These are phyloP conservation scores for Amiota minor DNA, from an alignment of 2,888 invertebrate species.

Conservation along the genomic window DNA sequence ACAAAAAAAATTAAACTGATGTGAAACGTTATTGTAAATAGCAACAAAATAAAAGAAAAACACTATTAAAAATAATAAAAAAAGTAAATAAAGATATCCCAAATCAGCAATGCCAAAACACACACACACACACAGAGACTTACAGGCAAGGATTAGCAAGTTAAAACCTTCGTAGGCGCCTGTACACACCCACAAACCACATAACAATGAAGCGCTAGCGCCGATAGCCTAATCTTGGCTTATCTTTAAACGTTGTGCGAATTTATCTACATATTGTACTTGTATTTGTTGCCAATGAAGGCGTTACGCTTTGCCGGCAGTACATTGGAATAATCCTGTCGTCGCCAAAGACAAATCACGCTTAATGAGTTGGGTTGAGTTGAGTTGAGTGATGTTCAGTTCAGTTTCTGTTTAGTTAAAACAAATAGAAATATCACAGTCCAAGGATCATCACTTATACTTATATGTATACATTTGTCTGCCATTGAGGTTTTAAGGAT, in stretches of 20 bases:
- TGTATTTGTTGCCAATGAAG: constrained; percentile 32
- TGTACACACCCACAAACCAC: constrained; percentile 31
- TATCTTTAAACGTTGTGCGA: neutral
- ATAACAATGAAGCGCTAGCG: constrained; percentile 1
- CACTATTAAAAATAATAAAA: constrained; percentile 27
- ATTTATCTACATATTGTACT: neutral
- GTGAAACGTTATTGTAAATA: constrained; percentile 9
- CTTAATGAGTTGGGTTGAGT: constrained; percentile 33
- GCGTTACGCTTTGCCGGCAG: constrained; percentile 34
- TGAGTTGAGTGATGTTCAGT: neutral
- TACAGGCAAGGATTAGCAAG: too few relatives aligned
- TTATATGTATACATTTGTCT: constrained; percentile 36
- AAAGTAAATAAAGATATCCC: constrained; percentile 30
- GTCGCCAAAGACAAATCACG: constrained; percentile 34
- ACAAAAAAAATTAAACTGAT: constrained; percentile 32
- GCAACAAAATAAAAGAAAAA: constrained; percentile 21
- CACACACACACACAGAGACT: constrained; percentile 23
- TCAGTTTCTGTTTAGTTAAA: neutral
- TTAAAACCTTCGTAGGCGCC: neutral
- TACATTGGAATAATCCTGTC: constrained; percentile 35
- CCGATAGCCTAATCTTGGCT: constrained; percentile 2
- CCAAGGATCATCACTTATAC: constrained; percentile 33
- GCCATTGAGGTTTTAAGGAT: constrained; percentile 25
- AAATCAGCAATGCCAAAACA: constrained; percentile 35
- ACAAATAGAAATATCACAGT: neutral